Conservation (phyloP, 53 echinoderm and acorn worm genomes). For the Stichopus horrens region DNA sequence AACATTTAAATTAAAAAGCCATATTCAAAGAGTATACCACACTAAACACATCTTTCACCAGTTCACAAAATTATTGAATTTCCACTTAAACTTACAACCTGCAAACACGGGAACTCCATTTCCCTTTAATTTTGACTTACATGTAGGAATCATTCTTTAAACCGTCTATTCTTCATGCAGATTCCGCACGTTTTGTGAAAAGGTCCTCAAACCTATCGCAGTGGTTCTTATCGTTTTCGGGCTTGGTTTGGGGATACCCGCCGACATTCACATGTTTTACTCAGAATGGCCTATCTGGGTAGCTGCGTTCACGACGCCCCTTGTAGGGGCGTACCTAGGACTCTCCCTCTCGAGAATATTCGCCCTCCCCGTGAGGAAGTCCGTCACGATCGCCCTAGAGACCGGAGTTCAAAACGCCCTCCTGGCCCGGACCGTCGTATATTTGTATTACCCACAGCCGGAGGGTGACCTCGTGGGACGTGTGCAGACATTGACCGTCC, state of each 20-base stretch:
- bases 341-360: constrained; percentile 75
- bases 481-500: constrained; percentile 66
- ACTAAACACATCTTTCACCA: too few relatives aligned
- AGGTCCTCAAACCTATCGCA: constrained; percentile 78
- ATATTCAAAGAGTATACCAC: too few relatives aligned
- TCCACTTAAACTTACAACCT: too few relatives aligned
- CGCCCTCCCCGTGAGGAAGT: constrained; percentile 56
- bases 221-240: constrained; percentile 65
- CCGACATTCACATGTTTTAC: constrained; percentile 74
- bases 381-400: constrained; percentile 83
- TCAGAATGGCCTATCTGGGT: constrained; percentile 71
- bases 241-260: constrained; percentile 64
- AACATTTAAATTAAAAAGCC: too few relatives aligned
- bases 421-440: constrained; percentile 76
- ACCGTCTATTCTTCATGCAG: background rate
- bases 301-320: constrained; percentile 65
- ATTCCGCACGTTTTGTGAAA: constrained; percentile 61
- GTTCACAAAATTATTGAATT: too few relatives aligned
- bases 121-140: background rate
- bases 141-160: background rate
- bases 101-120: background rate
- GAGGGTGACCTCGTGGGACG: constrained; percentile 89
- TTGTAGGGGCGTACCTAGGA: constrained; percentile 80
- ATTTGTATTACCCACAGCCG: constrained; percentile 76
- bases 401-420: constrained; percentile 92